Conservation (phyloP, 2,113 vertebrate genomes). For the Misgurnus mizolepis region DNA sequence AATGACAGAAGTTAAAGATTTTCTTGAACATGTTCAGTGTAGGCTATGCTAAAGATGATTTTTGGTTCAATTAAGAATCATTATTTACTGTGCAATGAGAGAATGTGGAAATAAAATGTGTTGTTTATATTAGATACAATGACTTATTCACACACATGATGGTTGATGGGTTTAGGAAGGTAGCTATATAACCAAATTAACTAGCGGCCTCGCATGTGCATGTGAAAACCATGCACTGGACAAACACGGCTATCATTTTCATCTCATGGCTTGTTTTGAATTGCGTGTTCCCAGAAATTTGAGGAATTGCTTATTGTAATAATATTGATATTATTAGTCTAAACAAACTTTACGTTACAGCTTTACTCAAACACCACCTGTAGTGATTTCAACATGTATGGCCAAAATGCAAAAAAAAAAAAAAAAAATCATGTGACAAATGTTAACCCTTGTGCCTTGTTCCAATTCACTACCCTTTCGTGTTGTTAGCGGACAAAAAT, state of each 20-base stretch:
- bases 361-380: background rate
- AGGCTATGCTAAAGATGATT: too few species aligned
- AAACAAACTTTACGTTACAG: background rate
- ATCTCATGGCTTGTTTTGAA: background rate
- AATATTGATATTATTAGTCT: background rate
- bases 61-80: slow-evolving; percentile 14
- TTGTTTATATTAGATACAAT: slow-evolving; percentile 64
- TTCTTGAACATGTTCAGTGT: too few species aligned
- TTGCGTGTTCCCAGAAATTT: background rate
- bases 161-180: slow-evolving; percentile 67
- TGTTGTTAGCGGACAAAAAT: too few species aligned
- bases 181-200: slow-evolving; percentile 59
- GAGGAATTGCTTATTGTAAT: background rate
- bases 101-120: slow-evolving; percentile 57
- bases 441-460: too few species aligned
- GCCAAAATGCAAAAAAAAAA: background rate
- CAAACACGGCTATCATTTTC: slow-evolving; percentile 3
- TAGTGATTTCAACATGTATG: background rate
- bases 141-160: slow-evolving; percentile 74
- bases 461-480: too few species aligned
- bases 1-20: too few species aligned
- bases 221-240: slow-evolving; percentile 21
- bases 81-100: slow-evolving; percentile 41
- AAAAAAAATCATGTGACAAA: too few species aligned
- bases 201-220: slow-evolving; percentile 65